phyloP scores from a whole-genome alignment of 2,888 invertebrate species.

The Gonocerus acuteangulatus region DNA sequence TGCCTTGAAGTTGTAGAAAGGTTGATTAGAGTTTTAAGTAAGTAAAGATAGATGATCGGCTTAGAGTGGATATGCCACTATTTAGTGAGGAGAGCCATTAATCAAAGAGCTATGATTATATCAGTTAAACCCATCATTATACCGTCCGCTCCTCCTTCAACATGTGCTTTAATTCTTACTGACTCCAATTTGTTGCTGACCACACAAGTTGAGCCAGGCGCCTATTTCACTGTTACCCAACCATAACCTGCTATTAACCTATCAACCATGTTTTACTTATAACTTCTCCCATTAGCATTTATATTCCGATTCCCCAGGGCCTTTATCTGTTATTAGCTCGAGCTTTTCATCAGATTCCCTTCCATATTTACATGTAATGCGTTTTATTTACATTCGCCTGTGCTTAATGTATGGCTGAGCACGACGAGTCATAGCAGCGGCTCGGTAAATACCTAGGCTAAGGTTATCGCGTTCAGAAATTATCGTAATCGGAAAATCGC shows the following conservation, averaged over 20 bases:
- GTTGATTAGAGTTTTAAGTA: conserved; percentile 11
- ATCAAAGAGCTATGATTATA: conserved; percentile 33
- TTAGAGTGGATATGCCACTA: conserved; percentile 33
- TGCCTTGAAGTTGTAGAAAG: background rate
- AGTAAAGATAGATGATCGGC: conserved; percentile 27
- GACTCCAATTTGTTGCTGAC: conserved; percentile 35
- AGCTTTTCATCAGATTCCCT: background rate
- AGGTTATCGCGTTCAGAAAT: no score
- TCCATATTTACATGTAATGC: conserved; percentile 5
- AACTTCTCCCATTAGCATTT: conserved; percentile 33
- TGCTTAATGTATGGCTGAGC: no score
- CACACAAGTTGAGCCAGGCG: conserved; percentile 34
- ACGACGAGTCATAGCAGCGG: no score
- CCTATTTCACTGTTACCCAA: conserved; percentile 34
- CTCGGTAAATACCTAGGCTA: no score
- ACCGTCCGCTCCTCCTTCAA: conserved; percentile 29
- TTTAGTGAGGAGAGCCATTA: conserved; percentile 32
- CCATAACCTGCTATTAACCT: conserved; percentile 33
- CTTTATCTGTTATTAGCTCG: background rate
- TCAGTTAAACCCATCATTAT: conserved; percentile 30
- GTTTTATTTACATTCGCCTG: no score
- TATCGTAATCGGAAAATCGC: no score
- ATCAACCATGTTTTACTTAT: conserved; percentile 34
- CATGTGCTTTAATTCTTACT: conserved; percentile 36
- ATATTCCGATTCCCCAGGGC: conserved; percentile 21